phyloP scores from a whole-genome alignment of 2,888 invertebrate genomes.

The Hyposoter dolosus region DNA sequence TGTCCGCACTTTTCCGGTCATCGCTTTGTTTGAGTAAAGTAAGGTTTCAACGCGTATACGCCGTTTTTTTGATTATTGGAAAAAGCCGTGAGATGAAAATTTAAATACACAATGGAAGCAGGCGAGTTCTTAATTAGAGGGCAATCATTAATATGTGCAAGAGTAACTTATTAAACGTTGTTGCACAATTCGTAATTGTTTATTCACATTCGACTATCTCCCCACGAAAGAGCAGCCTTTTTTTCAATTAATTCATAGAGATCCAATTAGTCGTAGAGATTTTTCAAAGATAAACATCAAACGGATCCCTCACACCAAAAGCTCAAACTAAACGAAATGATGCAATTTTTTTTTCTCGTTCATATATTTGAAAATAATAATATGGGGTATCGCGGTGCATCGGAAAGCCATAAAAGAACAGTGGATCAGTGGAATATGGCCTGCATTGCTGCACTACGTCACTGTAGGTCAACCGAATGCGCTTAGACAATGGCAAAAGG shows the following conservation, averaged over 20 bases:
- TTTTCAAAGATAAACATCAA: not conserved
- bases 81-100: constrained; percentile 22
- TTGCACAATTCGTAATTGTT: not conserved
- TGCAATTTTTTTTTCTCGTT: no score
- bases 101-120: constrained; percentile 22
- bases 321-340: no score
- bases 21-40: constrained; percentile 18
- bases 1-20: constrained; percentile 16
- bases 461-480: constrained; percentile 5
- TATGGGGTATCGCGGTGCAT: no score
- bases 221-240: not conserved
- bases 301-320: no score
- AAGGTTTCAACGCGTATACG: not conserved
- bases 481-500: not conserved
- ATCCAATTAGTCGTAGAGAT: no score
- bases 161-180: not conserved
- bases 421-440: not conserved
- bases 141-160: constrained; percentile 2
- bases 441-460: constrained; percentile 1
- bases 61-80: constrained; percentile 18
- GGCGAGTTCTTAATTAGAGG: constrained; percentile 27
- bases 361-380: no score
- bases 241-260: not conserved
- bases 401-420: not conserved
- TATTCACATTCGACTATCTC: not conserved